A percentile compares a stretch with the other conserved stretches of the same genome.
Evolutionary conservation across 2,797 vertebrate genomes (phyloP).

Genomic region (Melanotaenia pygmaea): DNA sequence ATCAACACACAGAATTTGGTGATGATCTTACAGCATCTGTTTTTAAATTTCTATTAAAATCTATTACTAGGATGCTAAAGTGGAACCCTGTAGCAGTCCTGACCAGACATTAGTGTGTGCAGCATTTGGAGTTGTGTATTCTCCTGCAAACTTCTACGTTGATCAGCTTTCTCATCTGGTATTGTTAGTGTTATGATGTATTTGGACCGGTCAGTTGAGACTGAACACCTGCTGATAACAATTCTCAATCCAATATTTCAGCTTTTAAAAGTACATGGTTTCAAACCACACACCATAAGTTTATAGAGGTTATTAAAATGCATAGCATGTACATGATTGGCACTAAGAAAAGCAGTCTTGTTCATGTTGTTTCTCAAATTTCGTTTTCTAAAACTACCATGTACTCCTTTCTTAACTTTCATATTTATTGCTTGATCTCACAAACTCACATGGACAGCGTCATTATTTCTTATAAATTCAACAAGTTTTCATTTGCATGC

Average conservation of each 20-base stretch:
- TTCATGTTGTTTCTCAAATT: background rate
- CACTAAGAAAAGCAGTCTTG: background rate
- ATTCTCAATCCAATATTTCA: background rate
- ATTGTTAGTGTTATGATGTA: background rate
- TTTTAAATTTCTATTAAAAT: background rate
- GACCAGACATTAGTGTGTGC: background rate
- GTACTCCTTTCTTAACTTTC: background rate
- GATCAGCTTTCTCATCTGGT: background rate
- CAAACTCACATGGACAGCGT: background rate
- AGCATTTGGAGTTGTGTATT: background rate
- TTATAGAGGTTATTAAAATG: background rate
- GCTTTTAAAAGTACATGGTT: background rate
- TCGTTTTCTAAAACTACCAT: background rate
- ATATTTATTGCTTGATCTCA: background rate
- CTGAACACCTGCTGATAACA: background rate
- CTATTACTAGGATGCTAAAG: background rate
- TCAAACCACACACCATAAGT: background rate
- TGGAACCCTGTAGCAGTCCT: background rate
- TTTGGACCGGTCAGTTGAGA: background rate
- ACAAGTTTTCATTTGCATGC: background rate
- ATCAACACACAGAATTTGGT: background rate
- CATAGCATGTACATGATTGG: background rate
- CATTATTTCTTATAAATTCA: background rate
- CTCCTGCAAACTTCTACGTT: background rate
- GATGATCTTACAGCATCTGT: background rate